These are phyloP conservation scores for Ceraclea dissimilis DNA, from an alignment of 2,888 invertebrate species.

Conservation along the genomic window DNA sequence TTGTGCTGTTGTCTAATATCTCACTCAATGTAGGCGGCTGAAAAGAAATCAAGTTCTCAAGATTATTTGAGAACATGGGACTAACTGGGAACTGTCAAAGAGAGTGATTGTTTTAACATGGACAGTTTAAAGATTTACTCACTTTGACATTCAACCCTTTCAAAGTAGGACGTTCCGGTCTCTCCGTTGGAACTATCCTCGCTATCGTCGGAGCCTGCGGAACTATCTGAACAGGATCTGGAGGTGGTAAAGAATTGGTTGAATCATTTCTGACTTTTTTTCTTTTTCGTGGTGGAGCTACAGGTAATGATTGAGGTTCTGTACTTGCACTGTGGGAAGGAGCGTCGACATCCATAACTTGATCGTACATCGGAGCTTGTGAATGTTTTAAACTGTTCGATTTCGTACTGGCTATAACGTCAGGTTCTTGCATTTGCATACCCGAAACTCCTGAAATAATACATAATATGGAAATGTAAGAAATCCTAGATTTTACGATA, in stretches of 20 bases:
- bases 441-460: slow-evolving; percentile 33
- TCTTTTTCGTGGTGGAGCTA: slow-evolving; percentile 75
- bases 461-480: neutral
- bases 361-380: slow-evolving; percentile 28
- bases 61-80: too few relatives aligned
- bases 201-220: slow-evolving; percentile 1
- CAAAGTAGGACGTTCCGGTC: slow-evolving; percentile 19
- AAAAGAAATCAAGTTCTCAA: too few relatives aligned
- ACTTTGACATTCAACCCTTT: slow-evolving; percentile 24
- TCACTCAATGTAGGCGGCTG: slow-evolving; percentile 39
- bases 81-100: too few relatives aligned
- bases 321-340: slow-evolving; percentile 27
- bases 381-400: slow-evolving; percentile 43
- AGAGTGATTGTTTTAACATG: neutral
- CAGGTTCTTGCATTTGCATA: slow-evolving; percentile 68
- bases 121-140: neutral
- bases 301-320: slow-evolving; percentile 39
- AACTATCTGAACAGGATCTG: slow-evolving; percentile 17
- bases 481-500: too few relatives aligned
- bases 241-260: slow-evolving; percentile 16
- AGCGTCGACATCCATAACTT: slow-evolving; percentile 22
- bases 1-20: slow-evolving; percentile 35
- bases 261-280: slow-evolving; percentile 48
- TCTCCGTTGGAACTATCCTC: neutral
- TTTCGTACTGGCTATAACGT: slow-evolving; percentile 90